Evolutionary conservation across 2,797 vertebrate species (phyloP), one percentile per base, ranked within the genome.

Genomic region (Fringilla coelebs): DNA sequence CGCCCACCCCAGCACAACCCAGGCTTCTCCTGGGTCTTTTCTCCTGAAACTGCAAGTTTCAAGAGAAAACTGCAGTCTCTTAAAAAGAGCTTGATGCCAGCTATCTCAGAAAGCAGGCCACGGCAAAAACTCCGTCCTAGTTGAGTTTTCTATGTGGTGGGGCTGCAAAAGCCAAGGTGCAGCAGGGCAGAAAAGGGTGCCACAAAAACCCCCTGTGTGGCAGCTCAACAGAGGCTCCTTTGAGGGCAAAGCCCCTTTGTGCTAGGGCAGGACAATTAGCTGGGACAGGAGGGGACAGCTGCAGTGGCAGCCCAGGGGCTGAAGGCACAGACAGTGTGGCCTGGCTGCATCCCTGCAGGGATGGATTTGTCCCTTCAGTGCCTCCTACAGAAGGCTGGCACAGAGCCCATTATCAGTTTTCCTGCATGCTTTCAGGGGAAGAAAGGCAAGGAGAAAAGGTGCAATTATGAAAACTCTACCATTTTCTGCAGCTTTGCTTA

Each of bases 281-380:
- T n/a, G 84, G 26, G 7, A 21, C 49, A 90, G 8, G 15, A 90
- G 90, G 94, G 74, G 77, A 51, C 96, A 97, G 96, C 93, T 97
- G 96, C 85, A 38, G 41, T 18, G 79, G 62, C 81, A 52, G 93
- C 90, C 75, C 85, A 46, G 36, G 77, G 78, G 87, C 72, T 60
- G 80, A 15, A 48, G 79, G n/a, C 18, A 3, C 85, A 85, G 68
- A n/a, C 52, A 85, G 57, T 17, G 78, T 61, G 81, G 85, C 58
- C 43, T 1, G 10, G n/a, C 61, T 41, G 49, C 65, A 43, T n/a
- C 75, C 84, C 92, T 28, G 41, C 61, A 3, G 18, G 72, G 29
- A 55, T 54, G 51, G 20, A 19, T 86, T 72, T 71, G 65, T 73
- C 76, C 85, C 80, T n/a, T 26, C 67, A 49, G 13, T 6, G 26